Evolutionary conservation across 2,888 invertebrate species (phyloP), one percentile per base, ranked within the genome.

Genomic region (Patella ulyssiponensis): DNA sequence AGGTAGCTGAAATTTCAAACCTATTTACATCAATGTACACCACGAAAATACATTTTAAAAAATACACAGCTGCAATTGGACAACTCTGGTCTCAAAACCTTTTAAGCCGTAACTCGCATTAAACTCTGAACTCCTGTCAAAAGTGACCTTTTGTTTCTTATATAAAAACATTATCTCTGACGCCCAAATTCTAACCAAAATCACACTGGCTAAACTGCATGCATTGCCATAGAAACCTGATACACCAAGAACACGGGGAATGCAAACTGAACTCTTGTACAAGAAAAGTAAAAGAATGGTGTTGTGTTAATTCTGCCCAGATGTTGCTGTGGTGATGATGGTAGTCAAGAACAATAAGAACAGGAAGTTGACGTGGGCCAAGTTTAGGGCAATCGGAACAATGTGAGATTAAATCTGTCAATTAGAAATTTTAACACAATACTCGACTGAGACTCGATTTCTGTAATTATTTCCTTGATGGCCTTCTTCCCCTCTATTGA

Each of bases 201-300:
- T 64, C 64, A 64, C 64, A 64, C 12, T 23, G 64, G 23, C 64
- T 64, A 64, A 23, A 64, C 20, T 20, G 23, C 20, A 64, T 64
- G 64, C 64, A 64, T 64, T 64, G 23, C 64, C 64, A 64, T 64
- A 14, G 64, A 23, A 64, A 64, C 64, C 23, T 64, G 64, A 64
- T 64, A 64, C 23, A 20, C 23, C 2, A 64, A 20, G 23, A 64
- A 64, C 20, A 64, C 23, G 20, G 64, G 20, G 23, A 64, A 64
- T 23, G 64, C 64, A 64, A 64, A 64, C 14, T 23, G 20, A 64
- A 64, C 64, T 64, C 20, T 64, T 64, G 64, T 23, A 64, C 23
- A 64, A 64, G 20, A 64, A 64, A 64, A 64, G 64, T 64, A 23
- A 23, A 64, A 64, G 64, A 64, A 64, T 64, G 20, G 23, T 64